These are phyloP conservation scores for Mesocentrotus franciscanus DNA, from an alignment of 53 echinoderm and acorn worm species.

Conservation along the genomic window DNA sequence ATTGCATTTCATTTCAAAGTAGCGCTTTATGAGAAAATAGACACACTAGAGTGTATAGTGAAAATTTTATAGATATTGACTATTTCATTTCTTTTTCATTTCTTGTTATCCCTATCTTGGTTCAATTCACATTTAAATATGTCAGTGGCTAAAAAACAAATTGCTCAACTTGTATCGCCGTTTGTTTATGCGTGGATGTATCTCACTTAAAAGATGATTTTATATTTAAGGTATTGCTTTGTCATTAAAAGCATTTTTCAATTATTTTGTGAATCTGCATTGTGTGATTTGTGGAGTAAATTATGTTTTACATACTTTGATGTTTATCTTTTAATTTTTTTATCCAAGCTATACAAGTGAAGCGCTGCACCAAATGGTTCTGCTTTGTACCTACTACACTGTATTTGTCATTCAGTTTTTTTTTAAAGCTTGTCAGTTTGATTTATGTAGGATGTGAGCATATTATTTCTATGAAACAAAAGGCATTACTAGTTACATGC, in stretches of 20 bases:
- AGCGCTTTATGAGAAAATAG: background rate
- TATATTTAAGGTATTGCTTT: constrained; percentile 65
- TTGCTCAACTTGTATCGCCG: constrained; percentile 1
- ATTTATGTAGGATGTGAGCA: too few species aligned
- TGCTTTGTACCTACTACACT: too few species aligned
- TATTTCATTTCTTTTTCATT: constrained; percentile 16
- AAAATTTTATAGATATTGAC: background rate
- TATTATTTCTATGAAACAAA: too few species aligned
- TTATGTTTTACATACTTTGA: background rate
- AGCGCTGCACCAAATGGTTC: too few species aligned
- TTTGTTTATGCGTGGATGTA: constrained; percentile 4
- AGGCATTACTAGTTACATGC: too few species aligned
- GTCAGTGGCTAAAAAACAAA: background rate
- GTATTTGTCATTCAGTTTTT: too few species aligned
- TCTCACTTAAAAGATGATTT: constrained; percentile 50
- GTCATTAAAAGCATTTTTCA: constrained; percentile 70
- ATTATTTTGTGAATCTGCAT: background rate
- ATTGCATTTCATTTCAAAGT: background rate
- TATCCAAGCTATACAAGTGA: too few species aligned
- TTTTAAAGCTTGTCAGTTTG: too few species aligned
- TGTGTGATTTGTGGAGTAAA: constrained; percentile 2
- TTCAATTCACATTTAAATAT: background rate
- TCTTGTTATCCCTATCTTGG: background rate
- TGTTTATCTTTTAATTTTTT: too few species aligned
- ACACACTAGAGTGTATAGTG: background rate